These are phyloP conservation scores for Crotalus helleri DNA, from an alignment of 2,113 vertebrate genomes.

Conservation along the genomic window DNA sequence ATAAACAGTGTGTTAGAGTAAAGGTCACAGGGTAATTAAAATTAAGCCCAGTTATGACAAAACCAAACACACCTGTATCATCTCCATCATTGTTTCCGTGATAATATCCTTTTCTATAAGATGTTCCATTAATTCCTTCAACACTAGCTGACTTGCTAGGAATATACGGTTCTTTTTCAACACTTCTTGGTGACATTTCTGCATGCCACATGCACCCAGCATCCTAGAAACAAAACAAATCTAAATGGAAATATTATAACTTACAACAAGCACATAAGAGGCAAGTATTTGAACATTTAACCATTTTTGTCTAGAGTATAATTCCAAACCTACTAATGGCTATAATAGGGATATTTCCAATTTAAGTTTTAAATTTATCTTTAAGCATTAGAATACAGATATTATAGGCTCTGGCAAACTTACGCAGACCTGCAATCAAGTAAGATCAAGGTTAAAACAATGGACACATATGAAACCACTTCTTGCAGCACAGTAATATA, in stretches of 20 bases:
- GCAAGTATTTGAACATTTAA: not conserved
- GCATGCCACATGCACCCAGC: conserved; percentile 68
- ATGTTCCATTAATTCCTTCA: conserved; percentile 71
- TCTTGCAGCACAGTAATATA: not conserved
- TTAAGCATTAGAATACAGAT: not conserved
- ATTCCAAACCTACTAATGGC: not conserved
- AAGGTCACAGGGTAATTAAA: not conserved
- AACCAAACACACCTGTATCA: conserved; percentile 63
- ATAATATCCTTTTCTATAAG: conserved; percentile 72
- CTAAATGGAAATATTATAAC: not conserved
- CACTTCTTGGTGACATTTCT: conserved; percentile 69
- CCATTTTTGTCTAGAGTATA: not conserved
- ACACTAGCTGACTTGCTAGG: conserved; percentile 69
- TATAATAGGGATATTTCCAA: not conserved
- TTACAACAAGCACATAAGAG: not conserved
- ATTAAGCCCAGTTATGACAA: not conserved
- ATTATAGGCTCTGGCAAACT: not conserved
- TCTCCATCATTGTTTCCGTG: conserved; percentile 72
- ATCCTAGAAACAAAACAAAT: conserved; percentile 24
- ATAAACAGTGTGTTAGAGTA: not conserved
- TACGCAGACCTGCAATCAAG: not conserved
- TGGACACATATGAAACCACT: not conserved
- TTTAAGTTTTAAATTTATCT: not conserved
- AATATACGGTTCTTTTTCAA: conserved; percentile 70
- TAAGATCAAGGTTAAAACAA: not conserved